Percentiles rank a stretch among this genome's conserved stretches.
Conservation (phyloP, 2,888 invertebrate genomes). For the Agriopis aurantiaria region DNA sequence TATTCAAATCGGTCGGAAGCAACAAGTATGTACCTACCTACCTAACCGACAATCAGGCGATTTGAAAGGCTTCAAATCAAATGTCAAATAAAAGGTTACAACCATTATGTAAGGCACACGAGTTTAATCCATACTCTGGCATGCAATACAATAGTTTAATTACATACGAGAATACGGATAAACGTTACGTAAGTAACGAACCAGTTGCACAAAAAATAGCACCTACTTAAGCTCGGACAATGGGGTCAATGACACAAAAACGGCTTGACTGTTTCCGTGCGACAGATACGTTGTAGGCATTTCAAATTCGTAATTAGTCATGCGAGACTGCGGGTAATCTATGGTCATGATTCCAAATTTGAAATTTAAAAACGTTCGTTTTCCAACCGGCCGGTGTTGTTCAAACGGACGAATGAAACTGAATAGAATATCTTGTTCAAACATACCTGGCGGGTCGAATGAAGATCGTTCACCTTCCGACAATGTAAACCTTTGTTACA, state of each 20-base stretch:
- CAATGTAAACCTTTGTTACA: constrained; percentile 82
- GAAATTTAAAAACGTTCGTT: constrained; percentile 56
- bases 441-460: constrained; percentile 78
- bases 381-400: constrained; percentile 45
- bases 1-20: constrained; percentile 57
- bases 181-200: constrained; percentile 69
- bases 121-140: constrained; percentile 59
- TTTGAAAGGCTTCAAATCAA: constrained; percentile 72
- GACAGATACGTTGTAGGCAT: constrained; percentile 68
- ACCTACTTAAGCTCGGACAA: constrained; percentile 67
- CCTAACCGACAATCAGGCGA: constrained; percentile 46
- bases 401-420: constrained; percentile 49
- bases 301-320: constrained; percentile 72
- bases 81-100: constrained; percentile 78
- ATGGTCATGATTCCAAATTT: constrained; percentile 56
- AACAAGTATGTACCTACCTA: constrained; percentile 57
- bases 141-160: constrained; percentile 75
- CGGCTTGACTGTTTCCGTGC: constrained; percentile 70
- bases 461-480: constrained; percentile 81
- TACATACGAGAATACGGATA: constrained; percentile 65
- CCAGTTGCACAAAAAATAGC: constrained; percentile 70
- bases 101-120: constrained; percentile 70
- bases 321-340: constrained; percentile 60
- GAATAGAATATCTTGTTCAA: constrained; percentile 65
- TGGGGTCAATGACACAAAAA: constrained; percentile 81